A percentile compares a stretch with the other conserved stretches of the same genome.
Evolutionary conservation across 2,888 invertebrate species (phyloP).

Genomic region (Galerucella calmariensis): DNA sequence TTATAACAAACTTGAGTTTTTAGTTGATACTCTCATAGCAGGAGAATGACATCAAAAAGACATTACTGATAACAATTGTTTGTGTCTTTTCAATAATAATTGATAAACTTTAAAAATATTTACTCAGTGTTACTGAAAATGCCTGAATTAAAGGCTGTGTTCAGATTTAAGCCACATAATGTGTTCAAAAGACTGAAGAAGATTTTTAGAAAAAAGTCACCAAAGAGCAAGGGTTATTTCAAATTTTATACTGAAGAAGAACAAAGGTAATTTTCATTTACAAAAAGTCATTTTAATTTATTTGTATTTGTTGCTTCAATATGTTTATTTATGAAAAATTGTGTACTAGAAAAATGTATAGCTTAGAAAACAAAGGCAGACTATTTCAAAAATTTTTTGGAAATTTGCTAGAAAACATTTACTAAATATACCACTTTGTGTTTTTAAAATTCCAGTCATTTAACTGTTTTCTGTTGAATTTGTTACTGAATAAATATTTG

Average conservation of each 20-base stretch:
- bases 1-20: neutral
- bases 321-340: too few relatives aligned
- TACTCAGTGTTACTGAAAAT: conserved; percentile 45
- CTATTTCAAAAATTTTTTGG: too few relatives aligned
- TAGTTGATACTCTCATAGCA: neutral
- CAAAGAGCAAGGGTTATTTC: conserved; percentile 71
- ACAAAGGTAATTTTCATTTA: conserved; percentile 67
- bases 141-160: conserved; percentile 47
- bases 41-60: conserved; percentile 3
- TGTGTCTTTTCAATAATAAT: conserved; percentile 11
- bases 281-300: neutral
- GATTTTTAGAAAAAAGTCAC: conserved; percentile 64
- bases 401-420: too few relatives aligned
- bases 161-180: conserved; percentile 37
- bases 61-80: conserved; percentile 18
- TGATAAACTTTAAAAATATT: conserved; percentile 9
- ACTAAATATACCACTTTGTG: too few relatives aligned
- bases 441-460: neutral
- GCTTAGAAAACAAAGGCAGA: too few relatives aligned
- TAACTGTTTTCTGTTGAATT: neutral
- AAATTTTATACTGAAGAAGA: conserved; percentile 77
- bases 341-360: too few relatives aligned
- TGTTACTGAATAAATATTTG: conserved; percentile 1
- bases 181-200: conserved; percentile 45
- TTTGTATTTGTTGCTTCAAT: too few relatives aligned